Conservation (phyloP, 2,113 vertebrate species). For the Xyliphius kryptos region DNA sequence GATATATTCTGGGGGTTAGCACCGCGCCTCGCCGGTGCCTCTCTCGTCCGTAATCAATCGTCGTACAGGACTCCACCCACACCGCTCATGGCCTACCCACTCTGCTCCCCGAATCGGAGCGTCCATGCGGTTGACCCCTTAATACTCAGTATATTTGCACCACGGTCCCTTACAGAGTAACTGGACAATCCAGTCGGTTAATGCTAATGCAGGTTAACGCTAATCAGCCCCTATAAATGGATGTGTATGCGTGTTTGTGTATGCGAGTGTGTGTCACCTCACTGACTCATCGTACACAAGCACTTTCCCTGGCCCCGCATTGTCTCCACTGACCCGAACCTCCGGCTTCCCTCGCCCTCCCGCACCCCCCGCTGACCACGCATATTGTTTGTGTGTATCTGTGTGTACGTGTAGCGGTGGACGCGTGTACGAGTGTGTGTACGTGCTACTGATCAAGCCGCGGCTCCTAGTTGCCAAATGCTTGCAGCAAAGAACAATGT, state of each 20-base stretch:
- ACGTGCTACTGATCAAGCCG: conserved; percentile 22
- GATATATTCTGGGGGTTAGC: no score
- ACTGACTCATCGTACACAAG: neutral
- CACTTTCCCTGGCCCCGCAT: conserved; percentile 5
- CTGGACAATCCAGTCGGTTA: no score
- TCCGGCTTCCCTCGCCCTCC: conserved; percentile 20
- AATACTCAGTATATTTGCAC: no score
- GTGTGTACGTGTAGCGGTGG: neutral
- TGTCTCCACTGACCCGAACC: conserved; percentile 29
- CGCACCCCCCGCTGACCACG: neutral
- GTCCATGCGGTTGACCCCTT: no score
- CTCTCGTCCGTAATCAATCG: no score
- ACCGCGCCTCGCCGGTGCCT: no score
- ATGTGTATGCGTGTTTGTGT: conserved; percentile 7
- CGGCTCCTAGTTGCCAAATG: conserved; percentile 26
- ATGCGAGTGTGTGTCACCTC: conserved; percentile 13
- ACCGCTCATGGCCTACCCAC: no score
- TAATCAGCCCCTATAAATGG: neutral
- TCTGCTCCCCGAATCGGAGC: no score
- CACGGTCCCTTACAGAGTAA: no score
- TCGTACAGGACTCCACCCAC: no score
- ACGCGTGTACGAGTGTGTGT: conserved; percentile 14
- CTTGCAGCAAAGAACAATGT: conserved; percentile 15
- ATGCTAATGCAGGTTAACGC: no score
- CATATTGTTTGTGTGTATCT: conserved; percentile 22